These are phyloP conservation scores for Sinopyrophorus schimmeli DNA, from an alignment of 2,888 invertebrate genomes.

Conservation along the genomic window DNA sequence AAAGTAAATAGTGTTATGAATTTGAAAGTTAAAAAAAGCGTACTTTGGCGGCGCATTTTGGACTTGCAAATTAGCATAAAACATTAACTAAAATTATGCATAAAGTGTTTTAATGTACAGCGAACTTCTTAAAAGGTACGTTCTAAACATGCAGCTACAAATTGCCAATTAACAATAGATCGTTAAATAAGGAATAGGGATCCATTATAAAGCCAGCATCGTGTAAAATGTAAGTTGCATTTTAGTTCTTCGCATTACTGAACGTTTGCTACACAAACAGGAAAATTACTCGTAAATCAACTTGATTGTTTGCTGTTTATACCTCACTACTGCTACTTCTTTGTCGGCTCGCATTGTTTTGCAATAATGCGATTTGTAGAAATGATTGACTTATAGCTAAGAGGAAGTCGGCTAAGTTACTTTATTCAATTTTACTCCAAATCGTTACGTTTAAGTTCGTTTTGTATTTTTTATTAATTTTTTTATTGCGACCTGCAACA, in stretches of 20 bases:
- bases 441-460: too few species aligned
- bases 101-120: slow-evolving; percentile 25
- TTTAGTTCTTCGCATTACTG: slow-evolving; percentile 28
- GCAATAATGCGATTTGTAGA: slow-evolving; percentile 25
- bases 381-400: slow-evolving; percentile 15
- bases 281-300: slow-evolving; percentile 29
- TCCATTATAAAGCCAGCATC: slow-evolving; percentile 17
- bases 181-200: slow-evolving; percentile 31
- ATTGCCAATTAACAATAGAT: slow-evolving; percentile 34
- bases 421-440: too few species aligned
- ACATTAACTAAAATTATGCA: slow-evolving; percentile 19
- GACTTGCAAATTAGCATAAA: too few species aligned
- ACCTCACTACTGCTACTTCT: slow-evolving; percentile 19
- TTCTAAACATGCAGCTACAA: slow-evolving; percentile 32
- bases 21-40: too few species aligned
- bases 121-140: slow-evolving; percentile 23
- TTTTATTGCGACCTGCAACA: too few species aligned
- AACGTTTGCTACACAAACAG: slow-evolving; percentile 29
- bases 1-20: too few species aligned
- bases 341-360: slow-evolving; percentile 25
- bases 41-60: too few species aligned
- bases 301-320: slow-evolving; percentile 29
- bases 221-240: slow-evolving; percentile 21
- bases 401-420: slow-evolving; percentile 21
- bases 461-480: too few species aligned